phyloP scores from a whole-genome alignment of 2,797 vertebrate genomes.

The Scarus forsteni region DNA sequence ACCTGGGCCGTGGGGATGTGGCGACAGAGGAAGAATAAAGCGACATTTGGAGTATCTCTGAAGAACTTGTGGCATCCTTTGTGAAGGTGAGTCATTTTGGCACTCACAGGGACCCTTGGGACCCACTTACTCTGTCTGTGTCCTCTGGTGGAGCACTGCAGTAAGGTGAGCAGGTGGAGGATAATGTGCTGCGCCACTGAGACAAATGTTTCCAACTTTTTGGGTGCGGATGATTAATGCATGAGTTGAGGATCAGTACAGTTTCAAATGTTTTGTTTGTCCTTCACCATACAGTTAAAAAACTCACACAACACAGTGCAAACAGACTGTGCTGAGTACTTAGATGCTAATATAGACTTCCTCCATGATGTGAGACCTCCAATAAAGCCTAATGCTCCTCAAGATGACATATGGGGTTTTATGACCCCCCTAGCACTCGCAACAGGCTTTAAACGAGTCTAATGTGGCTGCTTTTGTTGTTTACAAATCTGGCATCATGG shows the following conservation, averaged over 20 bases:
- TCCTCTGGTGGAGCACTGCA: constrained; percentile 55
- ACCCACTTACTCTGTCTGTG: constrained; percentile 21
- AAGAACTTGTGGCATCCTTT: constrained; percentile 70
- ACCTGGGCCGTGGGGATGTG: constrained; percentile 65
- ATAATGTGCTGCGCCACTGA: constrained; percentile 6
- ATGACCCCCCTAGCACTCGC: too few relatives aligned
- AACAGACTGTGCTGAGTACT: not conserved
- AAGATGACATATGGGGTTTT: too few relatives aligned
- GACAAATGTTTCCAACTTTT: constrained; percentile 13
- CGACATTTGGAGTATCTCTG: constrained; percentile 60
- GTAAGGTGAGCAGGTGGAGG: constrained; percentile 10
- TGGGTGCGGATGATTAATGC: not conserved
- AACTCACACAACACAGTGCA: not conserved
- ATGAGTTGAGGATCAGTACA: not conserved
- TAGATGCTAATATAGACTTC: not conserved
- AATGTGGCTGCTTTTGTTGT: too few relatives aligned
- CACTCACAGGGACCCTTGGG: constrained; percentile 53
- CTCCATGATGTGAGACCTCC: too few relatives aligned
- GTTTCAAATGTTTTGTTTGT: not conserved
- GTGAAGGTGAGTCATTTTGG: constrained; percentile 78
- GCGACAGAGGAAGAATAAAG: constrained; percentile 55
- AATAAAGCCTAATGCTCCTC: too few relatives aligned
- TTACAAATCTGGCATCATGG: too few relatives aligned
- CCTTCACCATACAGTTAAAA: not conserved
- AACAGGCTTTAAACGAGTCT: too few relatives aligned